phyloP scores from a whole-genome alignment of 2,797 vertebrate genomes.

The Microhierax caerulescens region DNA sequence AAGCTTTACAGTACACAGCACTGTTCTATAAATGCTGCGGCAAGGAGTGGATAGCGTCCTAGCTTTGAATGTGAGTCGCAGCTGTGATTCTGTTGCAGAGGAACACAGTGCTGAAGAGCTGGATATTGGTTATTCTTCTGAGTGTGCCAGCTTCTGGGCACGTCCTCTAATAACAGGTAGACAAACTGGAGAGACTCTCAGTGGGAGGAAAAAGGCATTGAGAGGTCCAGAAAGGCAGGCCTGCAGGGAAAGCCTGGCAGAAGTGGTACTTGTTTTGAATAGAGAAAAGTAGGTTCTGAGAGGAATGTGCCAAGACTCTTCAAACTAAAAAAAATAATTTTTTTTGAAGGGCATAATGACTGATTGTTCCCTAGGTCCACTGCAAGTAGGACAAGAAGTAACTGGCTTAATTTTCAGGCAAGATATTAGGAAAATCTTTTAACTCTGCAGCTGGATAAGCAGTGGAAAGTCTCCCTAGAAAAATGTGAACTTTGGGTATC shows the following conservation, averaged over 20 bases:
- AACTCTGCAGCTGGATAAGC: neutral
- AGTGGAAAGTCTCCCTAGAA: neutral
- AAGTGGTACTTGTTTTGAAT: neutral
- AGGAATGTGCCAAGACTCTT: neutral
- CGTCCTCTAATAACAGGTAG: neutral
- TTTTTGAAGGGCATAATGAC: neutral
- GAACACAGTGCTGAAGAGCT: neutral
- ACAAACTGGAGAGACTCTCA: neutral
- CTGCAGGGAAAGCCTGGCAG: neutral
- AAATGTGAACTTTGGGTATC: neutral
- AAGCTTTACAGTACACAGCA: fast-evolving
- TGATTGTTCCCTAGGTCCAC: neutral
- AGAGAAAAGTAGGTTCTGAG: neutral
- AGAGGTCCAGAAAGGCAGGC: neutral
- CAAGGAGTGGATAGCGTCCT: neutral
- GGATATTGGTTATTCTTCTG: neutral
- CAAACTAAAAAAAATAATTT: neutral
- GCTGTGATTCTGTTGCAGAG: neutral
- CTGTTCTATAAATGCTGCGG: neutral
- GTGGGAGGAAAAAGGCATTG: neutral
- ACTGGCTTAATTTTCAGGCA: neutral
- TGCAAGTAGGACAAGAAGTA: conserved; percentile 3
- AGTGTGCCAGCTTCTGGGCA: neutral
- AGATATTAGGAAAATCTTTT: neutral
- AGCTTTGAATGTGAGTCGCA: neutral